These are phyloP conservation scores for Odontamblyopus rebecca DNA, from an alignment of 2,797 vertebrate genomes.

Conservation along the genomic window DNA sequence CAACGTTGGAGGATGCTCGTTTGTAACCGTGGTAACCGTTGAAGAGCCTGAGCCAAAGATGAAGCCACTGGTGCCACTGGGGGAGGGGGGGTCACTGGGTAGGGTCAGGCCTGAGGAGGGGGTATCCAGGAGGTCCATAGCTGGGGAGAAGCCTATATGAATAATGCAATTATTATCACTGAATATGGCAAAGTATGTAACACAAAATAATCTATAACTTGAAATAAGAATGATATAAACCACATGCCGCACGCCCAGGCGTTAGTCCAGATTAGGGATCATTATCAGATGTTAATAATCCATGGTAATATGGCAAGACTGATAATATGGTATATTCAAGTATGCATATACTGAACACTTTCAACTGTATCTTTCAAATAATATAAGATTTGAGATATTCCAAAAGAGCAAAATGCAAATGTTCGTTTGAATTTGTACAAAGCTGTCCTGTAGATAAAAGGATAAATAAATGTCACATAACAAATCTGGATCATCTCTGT, in stretches of 20 bases:
- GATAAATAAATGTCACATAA: too few species aligned
- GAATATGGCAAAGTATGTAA: not conserved
- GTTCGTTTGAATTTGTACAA: not conserved
- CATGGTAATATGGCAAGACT: not conserved
- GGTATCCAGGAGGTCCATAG: constrained; percentile 77
- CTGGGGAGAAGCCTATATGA: constrained; percentile 61
- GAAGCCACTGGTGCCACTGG: constrained; percentile 39
- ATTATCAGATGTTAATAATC: not conserved
- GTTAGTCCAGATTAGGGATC: too few species aligned
- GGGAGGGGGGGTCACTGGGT: constrained; percentile 64
- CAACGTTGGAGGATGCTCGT: constrained; percentile 83
- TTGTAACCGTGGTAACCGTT: constrained; percentile 79
- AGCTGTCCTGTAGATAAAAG: too few species aligned
- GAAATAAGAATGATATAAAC: too few species aligned
- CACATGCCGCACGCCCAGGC: too few species aligned
- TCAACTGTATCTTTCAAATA: not conserved
- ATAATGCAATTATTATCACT: not conserved
- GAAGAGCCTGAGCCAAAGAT: constrained; percentile 69
- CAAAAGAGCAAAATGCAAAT: not conserved
- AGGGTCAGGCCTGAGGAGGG: constrained; percentile 53
- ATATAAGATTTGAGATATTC: not conserved
- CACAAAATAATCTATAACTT: not conserved
- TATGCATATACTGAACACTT: not conserved
- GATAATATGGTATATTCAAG: too few species aligned
- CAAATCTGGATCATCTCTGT: not conserved